phyloP scores from a whole-genome alignment of 2,888 invertebrate genomes.

The Malacosoma neustria region DNA sequence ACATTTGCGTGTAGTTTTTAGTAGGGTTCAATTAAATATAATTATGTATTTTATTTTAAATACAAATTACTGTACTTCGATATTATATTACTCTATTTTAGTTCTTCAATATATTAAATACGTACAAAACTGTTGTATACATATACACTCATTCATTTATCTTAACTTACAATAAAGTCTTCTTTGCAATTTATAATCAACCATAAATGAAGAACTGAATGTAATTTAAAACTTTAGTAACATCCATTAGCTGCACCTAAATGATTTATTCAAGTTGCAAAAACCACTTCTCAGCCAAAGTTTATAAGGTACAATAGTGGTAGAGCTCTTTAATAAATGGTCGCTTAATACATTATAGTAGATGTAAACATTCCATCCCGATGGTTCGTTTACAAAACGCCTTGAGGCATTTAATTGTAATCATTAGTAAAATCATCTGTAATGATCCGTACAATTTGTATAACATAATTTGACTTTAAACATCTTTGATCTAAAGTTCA shows the following conservation, averaged over 20 bases:
- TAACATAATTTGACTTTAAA: neutral
- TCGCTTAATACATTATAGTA: constrained; percentile 26
- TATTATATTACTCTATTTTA: too few relatives aligned
- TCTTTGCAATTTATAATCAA: too few relatives aligned
- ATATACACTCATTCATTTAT: too few relatives aligned
- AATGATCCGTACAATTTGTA: neutral
- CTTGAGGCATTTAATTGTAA: constrained; percentile 34
- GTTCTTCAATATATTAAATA: too few relatives aligned
- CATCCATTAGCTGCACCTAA: too few relatives aligned
- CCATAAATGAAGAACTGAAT: neutral
- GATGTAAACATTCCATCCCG: constrained; percentile 37
- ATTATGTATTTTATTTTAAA: too few relatives aligned
- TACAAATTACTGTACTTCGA: too few relatives aligned
- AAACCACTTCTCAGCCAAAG: neutral
- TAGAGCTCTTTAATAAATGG: constrained; percentile 10
- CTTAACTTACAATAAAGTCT: too few relatives aligned
- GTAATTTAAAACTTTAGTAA: neutral
- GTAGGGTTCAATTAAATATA: too few relatives aligned
- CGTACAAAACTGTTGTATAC: too few relatives aligned
- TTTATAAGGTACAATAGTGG: neutral
- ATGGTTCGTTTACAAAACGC: constrained; percentile 40
- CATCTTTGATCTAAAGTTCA: neutral
- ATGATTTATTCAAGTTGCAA: neutral
- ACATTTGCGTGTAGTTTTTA: too few relatives aligned
- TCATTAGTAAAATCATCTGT: constrained; percentile 10